Base-by-base conservation (phyloP, 2,113 vertebrate species). In the Actinemys pallida region DNA sequence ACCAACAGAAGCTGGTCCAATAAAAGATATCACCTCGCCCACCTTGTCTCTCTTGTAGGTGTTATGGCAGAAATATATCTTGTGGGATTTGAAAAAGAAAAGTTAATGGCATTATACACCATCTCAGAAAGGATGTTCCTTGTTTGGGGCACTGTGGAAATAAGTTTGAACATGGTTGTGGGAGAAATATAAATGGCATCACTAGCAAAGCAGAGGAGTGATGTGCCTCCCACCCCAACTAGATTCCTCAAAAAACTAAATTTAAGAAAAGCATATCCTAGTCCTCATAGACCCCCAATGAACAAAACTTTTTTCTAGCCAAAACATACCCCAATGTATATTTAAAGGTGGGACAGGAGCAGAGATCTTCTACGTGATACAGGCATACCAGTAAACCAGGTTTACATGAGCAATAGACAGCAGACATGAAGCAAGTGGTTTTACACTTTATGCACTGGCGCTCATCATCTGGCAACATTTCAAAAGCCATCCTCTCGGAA, bases 351-450 rank as follows among this genome's bases (percentile, higher is more conserved):
- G 98, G 98, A 97, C 99, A 99, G 93, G 98, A 97, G 91, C 99
- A 99, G 88, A 99, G 98, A 62, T 99, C 98, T 57, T 94, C 96
- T 0, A 98, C 92, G 8, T 99, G 99, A 97, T 99, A 96, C 86
- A 99, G 97, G 98, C 99, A 99, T 16, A 99, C 99, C 91, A 99
- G 96, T 5, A 98, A 79, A 3, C 99, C 99, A 5, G 99, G 98
- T 90, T 98, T 99, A 78, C 99, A 99, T 6, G 98, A 95, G 90
- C 99, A 99, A 86, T 98, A 99, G 90, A 99, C 93, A 52, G 99
- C 99, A 54, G 99, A 99, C 98, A 99, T 99, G 98, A 99, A 99
- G 92, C 99, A 99, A 29, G 99, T 99, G 83, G 99, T 99, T 96
- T 99, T 99, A 97, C 99, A 99, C 96, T 99, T 99, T 53, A 98